Conservation (phyloP, 2,888 invertebrate genomes). For the Callyntrura guangdongensis region DNA sequence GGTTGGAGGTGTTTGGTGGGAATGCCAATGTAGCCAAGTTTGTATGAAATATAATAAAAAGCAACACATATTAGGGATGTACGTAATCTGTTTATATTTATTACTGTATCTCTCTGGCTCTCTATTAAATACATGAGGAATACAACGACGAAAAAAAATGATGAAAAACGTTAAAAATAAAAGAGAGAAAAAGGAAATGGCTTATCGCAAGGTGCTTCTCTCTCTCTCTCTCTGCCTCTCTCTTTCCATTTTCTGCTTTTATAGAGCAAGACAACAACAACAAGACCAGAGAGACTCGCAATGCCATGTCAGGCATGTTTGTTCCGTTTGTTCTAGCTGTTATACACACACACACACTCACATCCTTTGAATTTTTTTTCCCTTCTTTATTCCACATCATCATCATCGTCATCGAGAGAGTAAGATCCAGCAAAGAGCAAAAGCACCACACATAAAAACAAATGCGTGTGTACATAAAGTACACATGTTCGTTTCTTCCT, state of each 20-base stretch:
- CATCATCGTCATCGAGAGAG: background rate
- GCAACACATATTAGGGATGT: too few species aligned
- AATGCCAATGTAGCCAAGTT: too few species aligned
- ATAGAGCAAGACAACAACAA: background rate
- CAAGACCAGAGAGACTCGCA: too few species aligned
- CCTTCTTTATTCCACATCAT: too few species aligned
- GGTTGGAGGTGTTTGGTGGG: too few species aligned
- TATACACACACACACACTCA: too few species aligned
- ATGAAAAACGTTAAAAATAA: constrained; percentile 27
- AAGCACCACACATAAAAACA: background rate
- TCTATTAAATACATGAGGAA: too few species aligned
- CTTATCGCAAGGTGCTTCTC: constrained; percentile 49
- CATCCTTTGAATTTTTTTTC: background rate
- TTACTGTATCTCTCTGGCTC: too few species aligned
- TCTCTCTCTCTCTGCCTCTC: constrained; percentile 44
- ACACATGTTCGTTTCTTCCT: background rate
- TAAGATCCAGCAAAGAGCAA: background rate
- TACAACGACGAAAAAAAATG: constrained; percentile 6
- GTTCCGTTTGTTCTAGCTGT: background rate
- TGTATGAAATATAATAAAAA: too few species aligned
- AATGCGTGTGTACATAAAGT: too few species aligned
- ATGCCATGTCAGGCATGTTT: too few species aligned
- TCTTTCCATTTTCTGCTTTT: background rate
- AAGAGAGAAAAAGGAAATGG: constrained; percentile 17
- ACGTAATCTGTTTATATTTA: too few species aligned